Base-by-base conservation (phyloP, 2,113 vertebrate species). In the Orycteropus afer region DNA sequence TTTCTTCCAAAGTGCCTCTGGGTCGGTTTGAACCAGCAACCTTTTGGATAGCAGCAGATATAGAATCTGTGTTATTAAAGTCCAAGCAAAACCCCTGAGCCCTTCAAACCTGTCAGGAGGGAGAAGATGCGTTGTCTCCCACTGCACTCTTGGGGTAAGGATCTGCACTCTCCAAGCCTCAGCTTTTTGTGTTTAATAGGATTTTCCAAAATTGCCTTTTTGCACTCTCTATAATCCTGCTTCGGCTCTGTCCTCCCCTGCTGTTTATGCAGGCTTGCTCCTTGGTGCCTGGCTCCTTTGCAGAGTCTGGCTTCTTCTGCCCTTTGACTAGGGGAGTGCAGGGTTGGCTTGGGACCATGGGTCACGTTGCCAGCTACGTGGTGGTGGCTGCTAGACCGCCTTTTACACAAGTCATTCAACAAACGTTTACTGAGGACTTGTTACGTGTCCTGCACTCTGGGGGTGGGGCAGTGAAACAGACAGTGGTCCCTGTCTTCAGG, bases 11-110 rank as follows among this genome's bases (percentile, higher is more conserved):
- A 71, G 67, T 71, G 18, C 20, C n/a, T 29, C 29, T 20, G n/a
- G 37, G 67, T 71, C 18, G 67, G 37, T 23, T 22, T 71, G 67
- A 71, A 71, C 67, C 37, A 22, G 18, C 18, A 20, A 40, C 37
- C 67, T 37, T 40, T 40, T 8, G 7, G 20, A 71, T 22, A 71
- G 63, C 80, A 65, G 94, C 9, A 5, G 74, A 82, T 95, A 95
- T 92, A 53, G 80, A 95, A 77, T 93, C 90, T 59, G 77, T 92
- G 73, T 86, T 69, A 89, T 71, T 93, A 13, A 96, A 85, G 90
- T 90, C 88, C 96, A 97, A 95, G 92, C 79, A 89, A 82, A 94
- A 93, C 81, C 79, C 42, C 61, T 12, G 34, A 95, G 81, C 49
- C 88, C 85, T 82, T 71, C 85, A 73, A 11, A 51, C 34, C 53